Evolutionary conservation across 1,140 invertebrate species (phyloP).

Genomic region (Branchinecta lindahli): DNA sequence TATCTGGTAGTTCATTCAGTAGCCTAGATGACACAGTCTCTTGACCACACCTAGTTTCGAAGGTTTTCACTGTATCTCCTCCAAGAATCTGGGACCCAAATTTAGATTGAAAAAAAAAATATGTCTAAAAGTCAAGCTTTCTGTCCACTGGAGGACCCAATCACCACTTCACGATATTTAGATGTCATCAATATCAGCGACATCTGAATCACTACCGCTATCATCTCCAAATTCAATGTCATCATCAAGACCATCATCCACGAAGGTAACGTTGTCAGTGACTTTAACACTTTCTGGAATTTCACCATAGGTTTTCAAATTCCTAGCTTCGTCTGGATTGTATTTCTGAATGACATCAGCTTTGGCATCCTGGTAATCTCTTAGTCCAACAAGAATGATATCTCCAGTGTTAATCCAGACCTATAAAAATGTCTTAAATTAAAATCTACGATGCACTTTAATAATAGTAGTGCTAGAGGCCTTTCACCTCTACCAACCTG

Average conservation of each 20-base stretch:
- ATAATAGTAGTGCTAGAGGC: background rate
- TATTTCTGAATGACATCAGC: constrained; percentile 99
- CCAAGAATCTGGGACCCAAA: too few relatives aligned
- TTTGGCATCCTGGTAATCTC: constrained; percentile 98
- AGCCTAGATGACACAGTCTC: too few relatives aligned
- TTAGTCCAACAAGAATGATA: constrained; percentile 86
- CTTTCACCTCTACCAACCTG: background rate
- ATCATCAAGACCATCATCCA: constrained; percentile 82
- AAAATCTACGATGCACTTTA: background rate
- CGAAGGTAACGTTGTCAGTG: constrained; percentile 83
- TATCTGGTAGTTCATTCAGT: too few relatives aligned
- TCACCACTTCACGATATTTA: background rate
- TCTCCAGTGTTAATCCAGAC: constrained; percentile 99
- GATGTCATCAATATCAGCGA: constrained; percentile 44
- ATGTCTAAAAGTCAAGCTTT: too few relatives aligned
- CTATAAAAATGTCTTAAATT: constrained; percentile 26
- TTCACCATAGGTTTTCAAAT: constrained; percentile 97
- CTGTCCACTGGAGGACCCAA: too few relatives aligned
- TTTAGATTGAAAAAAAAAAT: too few relatives aligned
- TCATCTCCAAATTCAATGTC: constrained; percentile 82
- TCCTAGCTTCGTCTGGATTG: constrained; percentile 94
- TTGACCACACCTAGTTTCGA: too few relatives aligned
- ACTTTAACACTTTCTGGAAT: constrained; percentile 88
- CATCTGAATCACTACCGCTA: constrained; percentile 50
- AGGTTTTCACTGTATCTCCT: too few relatives aligned